A percentile compares a stretch with the other conserved stretches of the same genome.
These are phyloP conservation scores for Anagrus nilaparvatae DNA, from an alignment of 1,140 invertebrate species.

Conservation along the genomic window DNA sequence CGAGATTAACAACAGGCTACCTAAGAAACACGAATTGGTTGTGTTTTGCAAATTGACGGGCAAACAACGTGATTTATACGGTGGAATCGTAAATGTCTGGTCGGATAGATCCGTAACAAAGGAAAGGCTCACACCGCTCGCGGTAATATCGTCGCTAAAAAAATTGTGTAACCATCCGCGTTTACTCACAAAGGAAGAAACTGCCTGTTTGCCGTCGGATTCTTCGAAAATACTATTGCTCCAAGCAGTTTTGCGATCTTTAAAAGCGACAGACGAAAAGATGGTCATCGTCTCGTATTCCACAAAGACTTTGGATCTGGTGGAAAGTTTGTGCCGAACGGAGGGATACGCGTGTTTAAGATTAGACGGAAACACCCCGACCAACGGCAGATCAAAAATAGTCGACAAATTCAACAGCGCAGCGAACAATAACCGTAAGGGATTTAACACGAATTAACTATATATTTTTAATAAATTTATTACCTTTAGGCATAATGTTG, in stretches of 20 bases:
- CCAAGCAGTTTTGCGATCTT: conserved; percentile 36
- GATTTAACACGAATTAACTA: background rate
- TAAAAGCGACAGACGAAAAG: conserved; percentile 43
- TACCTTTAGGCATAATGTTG: conserved; percentile 11
- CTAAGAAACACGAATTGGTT: conserved; percentile 56
- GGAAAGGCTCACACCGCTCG: conserved; percentile 30
- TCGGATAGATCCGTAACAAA: conserved; percentile 47
- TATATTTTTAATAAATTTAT: background rate
- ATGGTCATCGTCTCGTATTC: conserved; percentile 61
- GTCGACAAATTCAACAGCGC: conserved; percentile 49
- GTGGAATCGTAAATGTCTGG: conserved; percentile 36
- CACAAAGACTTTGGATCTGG: conserved; percentile 58
- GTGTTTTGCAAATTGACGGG: conserved; percentile 51
- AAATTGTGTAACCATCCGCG: conserved; percentile 67
- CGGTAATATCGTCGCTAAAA: conserved; percentile 50
- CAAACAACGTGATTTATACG: conserved; percentile 48
- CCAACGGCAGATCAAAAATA: conserved; percentile 41
- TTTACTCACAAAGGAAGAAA: conserved; percentile 37
- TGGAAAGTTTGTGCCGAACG: conserved; percentile 47
- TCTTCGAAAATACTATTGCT: conserved; percentile 49
- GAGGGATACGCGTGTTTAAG: conserved; percentile 43
- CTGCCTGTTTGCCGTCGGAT: conserved; percentile 31
- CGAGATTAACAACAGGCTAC: conserved; percentile 56
- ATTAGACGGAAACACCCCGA: conserved; percentile 53
- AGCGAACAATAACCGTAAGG: conserved; percentile 38